Evolutionary conservation across 2,888 invertebrate genomes (phyloP), one percentile per base, ranked within the genome.

Genomic region (Drosophila neoperkinsi): DNA sequence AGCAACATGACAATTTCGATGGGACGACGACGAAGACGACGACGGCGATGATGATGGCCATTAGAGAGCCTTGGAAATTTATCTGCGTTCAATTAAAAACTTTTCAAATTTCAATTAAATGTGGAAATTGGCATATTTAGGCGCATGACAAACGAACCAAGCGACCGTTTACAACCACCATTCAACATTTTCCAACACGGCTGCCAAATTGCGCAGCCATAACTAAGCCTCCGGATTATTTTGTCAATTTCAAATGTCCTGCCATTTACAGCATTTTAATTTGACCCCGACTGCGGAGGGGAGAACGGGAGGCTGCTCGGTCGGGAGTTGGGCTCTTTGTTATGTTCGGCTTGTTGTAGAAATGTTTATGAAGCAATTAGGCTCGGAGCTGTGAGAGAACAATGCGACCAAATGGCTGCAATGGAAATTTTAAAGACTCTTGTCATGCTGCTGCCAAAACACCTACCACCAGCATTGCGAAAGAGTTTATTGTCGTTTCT

Each of bases 361-460:
- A 87, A 90, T 90, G 91, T 90, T 91, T 90, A 84, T 90, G 90
- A 84, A 91, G 90, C 91, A 91, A 91, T 91, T 91, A 91, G 91
- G 86, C 80, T 79, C 81, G 67, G 75, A 83, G 74, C 78, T 79
- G 38, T n/a, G 16, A 28, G 88, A 80, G 90, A 90, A 87, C 87
- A 87, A 87, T 87, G 86, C 75, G 78, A 65, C 70, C 78, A 74
- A 84, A 85, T 84, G 85, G 79, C 88, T 89, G 82, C 87, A 88
- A 74, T 79, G 79, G 74, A 79, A 88, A 82, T 81, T 83, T 79
- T 85, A 85, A 90, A 81, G 84, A 53, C 70, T 62, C 78, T 70
- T 67, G 73, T 80, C 70, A 65, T 71, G 43, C 71, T 65, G 59
- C 66, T 77, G 28, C 38, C 13, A 56, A 64, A 74, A 61, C 71